Conservation (phyloP, 2,797 vertebrate genomes). For the Hoplostethus mediterraneus region DNA sequence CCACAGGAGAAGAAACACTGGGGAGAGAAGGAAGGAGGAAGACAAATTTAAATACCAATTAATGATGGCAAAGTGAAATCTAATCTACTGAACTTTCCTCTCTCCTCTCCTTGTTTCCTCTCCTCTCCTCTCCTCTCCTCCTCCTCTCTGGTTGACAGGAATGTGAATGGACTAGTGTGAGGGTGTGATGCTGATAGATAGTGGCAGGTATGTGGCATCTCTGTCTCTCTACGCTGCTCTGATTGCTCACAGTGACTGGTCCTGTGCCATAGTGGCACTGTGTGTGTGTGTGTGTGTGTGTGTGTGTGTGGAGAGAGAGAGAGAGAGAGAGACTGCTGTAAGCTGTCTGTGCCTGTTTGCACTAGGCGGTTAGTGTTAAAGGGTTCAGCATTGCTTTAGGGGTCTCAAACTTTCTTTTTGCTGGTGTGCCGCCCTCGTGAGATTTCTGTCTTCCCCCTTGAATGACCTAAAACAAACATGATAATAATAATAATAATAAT, state of each 20-base stretch:
- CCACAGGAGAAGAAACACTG: too few relatives aligned
- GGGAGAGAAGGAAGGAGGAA: too few relatives aligned
- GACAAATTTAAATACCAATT: too few relatives aligned
- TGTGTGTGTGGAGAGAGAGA: constrained; percentile 6
- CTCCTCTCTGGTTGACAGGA: constrained; percentile 25
- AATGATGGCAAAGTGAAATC: too few relatives aligned
- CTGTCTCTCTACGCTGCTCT: constrained; percentile 54
- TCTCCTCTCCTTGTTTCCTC: not conserved
- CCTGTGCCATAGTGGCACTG: constrained; percentile 37
- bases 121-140: not conserved
- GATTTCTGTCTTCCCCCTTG: not conserved
- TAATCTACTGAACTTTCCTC: not conserved
- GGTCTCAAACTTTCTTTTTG: constrained; percentile 13
- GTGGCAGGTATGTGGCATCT: constrained; percentile 63
- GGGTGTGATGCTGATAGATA: constrained; percentile 59
- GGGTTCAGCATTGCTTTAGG: constrained; percentile 31
- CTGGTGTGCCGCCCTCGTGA: not conserved
- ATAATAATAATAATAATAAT: too few relatives aligned
- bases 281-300: constrained; percentile 4
- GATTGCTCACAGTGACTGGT: constrained; percentile 67
- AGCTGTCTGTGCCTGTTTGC: constrained; percentile 20
- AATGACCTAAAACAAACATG: too few relatives aligned
- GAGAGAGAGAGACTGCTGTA: constrained; percentile 14
- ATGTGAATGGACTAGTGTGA: constrained; percentile 55
- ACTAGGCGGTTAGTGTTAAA: constrained; percentile 11